Evolutionary conservation across 2,888 invertebrate species (phyloP), one percentile per base, ranked within the genome.

Genomic region (Myopa tessellatipennis): DNA sequence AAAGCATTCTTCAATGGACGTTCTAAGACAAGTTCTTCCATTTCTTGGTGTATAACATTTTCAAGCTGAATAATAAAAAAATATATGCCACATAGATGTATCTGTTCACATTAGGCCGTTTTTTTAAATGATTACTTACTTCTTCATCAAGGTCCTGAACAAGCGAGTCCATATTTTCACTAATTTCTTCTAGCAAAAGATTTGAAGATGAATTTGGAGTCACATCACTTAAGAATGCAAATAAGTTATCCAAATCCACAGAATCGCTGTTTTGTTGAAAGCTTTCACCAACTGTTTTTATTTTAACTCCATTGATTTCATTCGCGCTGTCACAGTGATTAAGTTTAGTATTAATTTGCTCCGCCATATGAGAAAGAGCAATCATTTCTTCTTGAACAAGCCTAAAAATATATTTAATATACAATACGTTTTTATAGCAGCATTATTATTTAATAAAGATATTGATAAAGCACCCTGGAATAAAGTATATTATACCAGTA

Each of bases 161-260:
- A 4, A 96, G 91, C 82, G 94, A 93, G 86, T 95, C 93, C 95
- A 96, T 95, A 84, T 94, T 93, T 84, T 94, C 94, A 0, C 95
- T 95, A 63, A 96, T 95, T 89, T 96, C 95, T 16, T 95, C 95
- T 76, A 96, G 93, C 26, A 93, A 90, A 70, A 93, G 92, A 81
- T 93, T 93, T 83, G 91, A 92, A 84, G 91, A 92, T 16, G 90
- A 91, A 52, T 90, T 91, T 1, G 91, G 91, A 79, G 92, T 92
- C 60, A 95, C 94, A 83, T 96, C 96, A 0, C 95, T 95, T 36
- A 97, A 90, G 90, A 97, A 97, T 78, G 96, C 96, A 90, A 97
- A 97, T 83, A 97, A 90, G 88, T 96, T 96, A 89, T 97, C 97
- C 84, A 97, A 90, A 87, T 96, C 96, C 0, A 96, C 95, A 0